Evolutionary conservation across 2,888 invertebrate species (phyloP).

Genomic region (Eulithis prunata): DNA sequence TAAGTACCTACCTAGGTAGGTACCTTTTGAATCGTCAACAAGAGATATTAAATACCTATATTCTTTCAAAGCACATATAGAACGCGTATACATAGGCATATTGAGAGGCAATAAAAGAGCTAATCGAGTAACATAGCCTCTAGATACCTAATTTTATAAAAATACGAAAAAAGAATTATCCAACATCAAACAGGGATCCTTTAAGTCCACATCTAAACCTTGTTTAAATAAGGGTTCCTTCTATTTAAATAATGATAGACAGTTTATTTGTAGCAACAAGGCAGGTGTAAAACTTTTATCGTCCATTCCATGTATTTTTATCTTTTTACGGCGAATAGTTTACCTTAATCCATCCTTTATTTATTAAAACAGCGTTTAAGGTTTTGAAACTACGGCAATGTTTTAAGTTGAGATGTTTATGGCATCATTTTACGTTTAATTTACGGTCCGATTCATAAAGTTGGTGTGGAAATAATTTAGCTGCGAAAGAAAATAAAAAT

Average conservation of each 20-base stretch:
- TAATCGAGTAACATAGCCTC: too few relatives aligned
- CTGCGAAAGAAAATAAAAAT: slow-evolving; percentile 28
- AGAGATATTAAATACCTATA: too few relatives aligned
- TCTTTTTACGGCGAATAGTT: slow-evolving; percentile 41
- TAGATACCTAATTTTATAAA: too few relatives aligned
- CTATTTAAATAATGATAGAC: slow-evolving; percentile 35
- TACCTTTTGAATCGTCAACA: too few relatives aligned
- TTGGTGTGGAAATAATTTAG: slow-evolving; percentile 27
- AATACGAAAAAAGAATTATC: not conserved
- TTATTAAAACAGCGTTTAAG: slow-evolving; percentile 40
- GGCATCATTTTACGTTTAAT: slow-evolving; percentile 35
- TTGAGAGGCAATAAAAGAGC: too few relatives aligned
- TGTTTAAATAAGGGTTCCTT: slow-evolving; percentile 18
- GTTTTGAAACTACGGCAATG: slow-evolving; percentile 29
- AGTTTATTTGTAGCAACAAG: slow-evolving; percentile 41
- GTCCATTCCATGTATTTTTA: slow-evolving; percentile 48
- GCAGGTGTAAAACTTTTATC: slow-evolving; percentile 56
- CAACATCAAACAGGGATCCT: slow-evolving; percentile 14
- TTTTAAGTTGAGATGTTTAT: slow-evolving; percentile 41
- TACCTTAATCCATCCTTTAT: slow-evolving; percentile 44
- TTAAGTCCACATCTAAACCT: slow-evolving; percentile 11
- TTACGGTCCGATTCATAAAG: slow-evolving; percentile 36
- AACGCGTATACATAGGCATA: too few relatives aligned
- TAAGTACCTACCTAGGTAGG: too few relatives aligned
- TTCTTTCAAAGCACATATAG: too few relatives aligned